These are phyloP conservation scores for Morphnarchus princeps DNA, from an alignment of 2,113 vertebrate species.

Conservation along the genomic window DNA sequence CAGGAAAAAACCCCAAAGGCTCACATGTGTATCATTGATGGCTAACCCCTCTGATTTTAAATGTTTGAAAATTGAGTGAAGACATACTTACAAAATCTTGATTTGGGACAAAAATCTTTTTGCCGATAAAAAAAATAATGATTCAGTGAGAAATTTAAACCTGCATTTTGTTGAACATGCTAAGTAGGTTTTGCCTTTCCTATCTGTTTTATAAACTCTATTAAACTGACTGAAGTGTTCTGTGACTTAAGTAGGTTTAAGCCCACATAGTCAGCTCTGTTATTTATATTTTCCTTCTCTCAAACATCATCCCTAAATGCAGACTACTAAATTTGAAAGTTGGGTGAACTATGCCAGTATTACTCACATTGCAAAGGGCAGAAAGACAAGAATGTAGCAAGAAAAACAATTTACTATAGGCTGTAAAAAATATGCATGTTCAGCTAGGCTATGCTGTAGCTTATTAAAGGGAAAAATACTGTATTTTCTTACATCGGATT, in stretches of 20 bases:
- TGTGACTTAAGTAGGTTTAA: not conserved
- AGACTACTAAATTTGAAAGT: not conserved
- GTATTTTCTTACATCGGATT: not conserved
- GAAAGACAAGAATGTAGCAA: conserved; percentile 55
- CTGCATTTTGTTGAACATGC: not conserved
- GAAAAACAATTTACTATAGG: conserved; percentile 44
- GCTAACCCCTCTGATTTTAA: not conserved
- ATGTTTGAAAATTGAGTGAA: not conserved
- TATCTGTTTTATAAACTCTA: not conserved
- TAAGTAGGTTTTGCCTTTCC: not conserved
- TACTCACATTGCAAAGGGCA: conserved; percentile 14
- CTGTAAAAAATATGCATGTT: conserved; percentile 18
- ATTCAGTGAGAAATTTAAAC: not conserved
- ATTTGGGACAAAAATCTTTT: not conserved
- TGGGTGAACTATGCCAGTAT: not conserved
- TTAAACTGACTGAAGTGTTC: not conserved
- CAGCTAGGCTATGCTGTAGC: conserved; percentile 4
- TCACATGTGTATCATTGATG: not conserved
- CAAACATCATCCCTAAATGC: not conserved
- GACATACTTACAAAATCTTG: not conserved
- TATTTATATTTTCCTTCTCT: not conserved
- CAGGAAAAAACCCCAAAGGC: not conserved
- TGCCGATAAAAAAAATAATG: not conserved
- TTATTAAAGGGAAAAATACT: not conserved
- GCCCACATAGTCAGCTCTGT: not conserved